Evolutionary conservation across 2,888 invertebrate genomes (phyloP).

Genomic region (Zelleria hepariella): DNA sequence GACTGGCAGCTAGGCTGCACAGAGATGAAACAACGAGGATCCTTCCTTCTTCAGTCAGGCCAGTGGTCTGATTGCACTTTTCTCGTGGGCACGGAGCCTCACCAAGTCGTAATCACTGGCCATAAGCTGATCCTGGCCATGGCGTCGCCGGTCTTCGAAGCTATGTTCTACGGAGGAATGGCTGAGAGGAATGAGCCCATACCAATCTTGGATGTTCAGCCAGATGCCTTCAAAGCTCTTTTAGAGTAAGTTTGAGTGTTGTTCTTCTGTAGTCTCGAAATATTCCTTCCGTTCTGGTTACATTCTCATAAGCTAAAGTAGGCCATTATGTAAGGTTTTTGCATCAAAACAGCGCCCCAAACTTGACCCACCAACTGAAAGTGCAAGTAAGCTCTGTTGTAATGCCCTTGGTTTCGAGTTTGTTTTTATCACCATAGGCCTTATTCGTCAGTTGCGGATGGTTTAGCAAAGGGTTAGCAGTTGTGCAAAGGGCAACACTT

Average conservation of each 20-base stretch:
- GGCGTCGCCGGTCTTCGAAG: conserved; percentile 90
- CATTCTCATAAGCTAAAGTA: no score
- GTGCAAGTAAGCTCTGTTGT: no score
- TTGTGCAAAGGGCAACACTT: no score
- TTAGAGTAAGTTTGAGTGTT: conserved; percentile 72
- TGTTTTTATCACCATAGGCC: no score
- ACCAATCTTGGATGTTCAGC: conserved; percentile 86
- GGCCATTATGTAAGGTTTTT: no score
- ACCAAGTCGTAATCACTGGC: conserved; percentile 80
- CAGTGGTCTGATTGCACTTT: conserved; percentile 90
- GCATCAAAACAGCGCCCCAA: no score
- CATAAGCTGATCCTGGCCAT: conserved; percentile 88
- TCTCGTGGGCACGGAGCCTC: conserved; percentile 83
- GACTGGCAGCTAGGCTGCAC: conserved; percentile 86
- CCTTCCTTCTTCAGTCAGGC: conserved; percentile 81
- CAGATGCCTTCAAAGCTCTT: conserved; percentile 86
- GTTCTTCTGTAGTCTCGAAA: background rate
- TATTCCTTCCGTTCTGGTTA: no score
- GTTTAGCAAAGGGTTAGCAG: no score
- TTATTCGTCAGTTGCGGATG: no score
- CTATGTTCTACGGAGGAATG: conserved; percentile 90
- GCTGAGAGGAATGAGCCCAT: conserved; percentile 85
- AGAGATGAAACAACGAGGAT: conserved; percentile 79
- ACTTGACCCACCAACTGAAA: no score
- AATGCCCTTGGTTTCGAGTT: no score